Base-by-base conservation (phyloP, 2,113 vertebrate species). In the Perca flavescens region DNA sequence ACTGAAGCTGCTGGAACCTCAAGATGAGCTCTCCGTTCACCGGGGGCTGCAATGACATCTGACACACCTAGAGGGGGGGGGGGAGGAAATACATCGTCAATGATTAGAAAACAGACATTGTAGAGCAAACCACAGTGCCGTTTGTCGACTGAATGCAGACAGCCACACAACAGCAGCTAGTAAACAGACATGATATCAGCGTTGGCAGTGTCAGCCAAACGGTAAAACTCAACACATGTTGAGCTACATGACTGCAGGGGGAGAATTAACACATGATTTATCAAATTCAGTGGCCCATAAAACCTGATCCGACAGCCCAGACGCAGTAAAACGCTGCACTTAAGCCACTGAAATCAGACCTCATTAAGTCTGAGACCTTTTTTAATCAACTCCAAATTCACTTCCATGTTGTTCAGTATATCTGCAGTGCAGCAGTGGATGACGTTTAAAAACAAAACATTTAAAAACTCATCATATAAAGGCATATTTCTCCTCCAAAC, bases 1-100 rank as follows among this genome's bases (percentile, higher is more conserved):
- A 99, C 93, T 99, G 98, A 15, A 99, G 96, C 77, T 99, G 98
- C 88, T 99, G 98, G 91, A 98, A 97, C 57, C 98, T 95, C 58
- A 99, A 94, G 93, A 99, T 96, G 66, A 99, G 96, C 77, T 99
- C 98, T 0, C 96, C 97, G 34, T 98, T 98, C 63, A 99, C 96
- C 0, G 98, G 96, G 47, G 98, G 98, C 91, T 99, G 98, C 72
- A 97, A 97, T 14, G 97, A 97, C 84, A 99, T 95, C 91, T 99
- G 98, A 92, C 97, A 97, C 85, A 99, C 96, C 98, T 99, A 87
- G 80, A 9, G 79, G 13, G 79, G 4, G 22, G 17, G 88, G 80
- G 13, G 79, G 13, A 50, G 16, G 73, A 63, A 77, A 65, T 15
- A 58, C 54, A 64, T 3, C 4, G 25, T 64, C 50, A 68, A 2